Conservation (phyloP, 1,140 invertebrate genomes). For the Micrasema minimum region DNA sequence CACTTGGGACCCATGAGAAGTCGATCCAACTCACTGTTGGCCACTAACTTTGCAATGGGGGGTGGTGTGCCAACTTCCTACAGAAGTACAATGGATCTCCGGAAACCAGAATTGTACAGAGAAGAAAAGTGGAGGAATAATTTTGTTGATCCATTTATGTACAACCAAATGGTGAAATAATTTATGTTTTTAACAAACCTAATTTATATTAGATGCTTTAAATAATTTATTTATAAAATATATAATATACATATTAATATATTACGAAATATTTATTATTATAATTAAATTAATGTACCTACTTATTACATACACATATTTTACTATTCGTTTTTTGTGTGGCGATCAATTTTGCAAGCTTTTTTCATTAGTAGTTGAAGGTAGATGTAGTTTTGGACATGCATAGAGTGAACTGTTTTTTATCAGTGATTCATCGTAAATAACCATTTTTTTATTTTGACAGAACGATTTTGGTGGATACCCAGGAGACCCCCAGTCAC, state of each 20-base stretch:
- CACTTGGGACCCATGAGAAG: constrained; percentile 50
- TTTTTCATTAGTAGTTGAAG: not conserved
- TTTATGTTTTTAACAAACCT: constrained; percentile 27
- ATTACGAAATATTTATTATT: constrained; percentile 31
- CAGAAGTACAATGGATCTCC: constrained; percentile 58
- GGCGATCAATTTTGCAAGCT: constrained; percentile 39
- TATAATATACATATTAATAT: constrained; percentile 30
- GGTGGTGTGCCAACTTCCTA: constrained; percentile 41
- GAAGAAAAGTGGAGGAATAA: constrained; percentile 45
- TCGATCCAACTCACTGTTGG: constrained; percentile 52
- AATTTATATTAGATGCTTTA: not conserved
- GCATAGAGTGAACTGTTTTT: not conserved
- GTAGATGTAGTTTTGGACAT: not conserved
- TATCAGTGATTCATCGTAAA: constrained; percentile 15
- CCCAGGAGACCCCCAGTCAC: constrained; percentile 63
- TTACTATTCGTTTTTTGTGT: constrained; percentile 18
- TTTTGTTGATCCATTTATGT: constrained; percentile 49
- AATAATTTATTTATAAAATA: constrained; percentile 15
- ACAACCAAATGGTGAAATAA: constrained; percentile 51
- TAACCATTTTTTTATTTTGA: constrained; percentile 27
- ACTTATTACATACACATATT: constrained; percentile 10
- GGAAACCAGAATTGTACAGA: constrained; percentile 57
- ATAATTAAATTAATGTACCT: not conserved
- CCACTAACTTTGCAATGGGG: constrained; percentile 39
- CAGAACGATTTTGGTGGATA: constrained; percentile 52